Conservation (phyloP, 92 coral and sea anemone genomes). For the Palythoa grandis region DNA sequence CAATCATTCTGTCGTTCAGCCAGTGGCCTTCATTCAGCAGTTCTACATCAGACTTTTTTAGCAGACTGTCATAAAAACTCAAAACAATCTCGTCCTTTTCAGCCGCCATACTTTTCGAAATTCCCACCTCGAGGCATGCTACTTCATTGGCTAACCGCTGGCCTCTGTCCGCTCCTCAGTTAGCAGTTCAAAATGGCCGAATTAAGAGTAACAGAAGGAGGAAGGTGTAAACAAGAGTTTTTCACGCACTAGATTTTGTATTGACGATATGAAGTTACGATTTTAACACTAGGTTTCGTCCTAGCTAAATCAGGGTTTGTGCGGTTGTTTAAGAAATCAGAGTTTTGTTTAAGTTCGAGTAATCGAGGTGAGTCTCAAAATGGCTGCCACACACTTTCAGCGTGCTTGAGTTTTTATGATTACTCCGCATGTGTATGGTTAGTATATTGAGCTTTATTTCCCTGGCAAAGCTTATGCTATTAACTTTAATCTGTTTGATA, state of each 20-base stretch:
- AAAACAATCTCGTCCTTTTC: conserved; percentile 66
- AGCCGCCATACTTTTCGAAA: conserved; percentile 68
- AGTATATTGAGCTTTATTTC: background rate
- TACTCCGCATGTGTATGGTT: background rate
- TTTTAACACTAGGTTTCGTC: conserved; percentile 12
- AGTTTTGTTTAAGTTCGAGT: conserved; percentile 18
- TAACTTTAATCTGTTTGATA: background rate
- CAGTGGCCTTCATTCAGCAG: conserved; percentile 88
- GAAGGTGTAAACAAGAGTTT: conserved; percentile 4
- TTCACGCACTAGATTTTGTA: conserved; percentile 7
- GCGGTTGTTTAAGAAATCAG: conserved; percentile 26
- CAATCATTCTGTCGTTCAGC: conserved; percentile 92
- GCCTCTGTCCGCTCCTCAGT: conserved; percentile 26
- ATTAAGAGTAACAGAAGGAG: conserved; percentile 35
- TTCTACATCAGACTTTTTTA: conserved; percentile 81
- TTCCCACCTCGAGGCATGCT: conserved; percentile 40
- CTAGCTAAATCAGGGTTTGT: conserved; percentile 6
- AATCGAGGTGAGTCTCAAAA: conserved; percentile 47
- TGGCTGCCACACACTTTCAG: conserved; percentile 52
- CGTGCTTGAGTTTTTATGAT: conserved; percentile 38
- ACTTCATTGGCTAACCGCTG: conserved; percentile 55
- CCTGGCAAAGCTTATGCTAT: background rate
- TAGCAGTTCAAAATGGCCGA: conserved; percentile 52
- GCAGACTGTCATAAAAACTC: conserved; percentile 91
- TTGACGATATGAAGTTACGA: conserved; percentile 16